phyloP scores from a whole-genome alignment of 2,888 invertebrate genomes.

The Metallyticus violacea region DNA sequence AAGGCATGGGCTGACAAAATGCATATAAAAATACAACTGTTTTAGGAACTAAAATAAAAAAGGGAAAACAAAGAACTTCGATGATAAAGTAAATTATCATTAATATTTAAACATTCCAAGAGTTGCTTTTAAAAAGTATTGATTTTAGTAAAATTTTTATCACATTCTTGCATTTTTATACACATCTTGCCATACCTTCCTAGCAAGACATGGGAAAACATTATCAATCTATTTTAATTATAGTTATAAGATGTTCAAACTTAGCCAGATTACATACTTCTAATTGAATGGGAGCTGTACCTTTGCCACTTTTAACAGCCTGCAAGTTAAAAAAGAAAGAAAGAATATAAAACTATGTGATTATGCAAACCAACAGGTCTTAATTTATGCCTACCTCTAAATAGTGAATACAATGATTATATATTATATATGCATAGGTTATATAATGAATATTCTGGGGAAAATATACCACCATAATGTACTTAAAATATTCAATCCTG shows the following conservation, averaged over 20 bases:
- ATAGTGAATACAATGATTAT: neutral
- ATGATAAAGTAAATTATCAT: neutral
- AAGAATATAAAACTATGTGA: neutral
- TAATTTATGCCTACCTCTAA: neutral
- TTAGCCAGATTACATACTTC: neutral
- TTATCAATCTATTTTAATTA: neutral
- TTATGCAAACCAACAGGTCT: neutral
- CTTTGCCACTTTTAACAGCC: slow-evolving; percentile 16
- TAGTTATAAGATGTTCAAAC: neutral
- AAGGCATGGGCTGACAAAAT: neutral
- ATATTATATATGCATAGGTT: neutral
- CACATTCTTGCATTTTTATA: neutral
- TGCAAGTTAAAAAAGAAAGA: neutral
- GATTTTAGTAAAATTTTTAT: neutral
- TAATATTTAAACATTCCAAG: neutral
- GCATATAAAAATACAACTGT: neutral
- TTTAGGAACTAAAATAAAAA: neutral
- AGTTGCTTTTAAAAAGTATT: neutral
- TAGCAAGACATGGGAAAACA: slow-evolving; percentile 8
- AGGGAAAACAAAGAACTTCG: neutral
- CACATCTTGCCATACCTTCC: neutral
- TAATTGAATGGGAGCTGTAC: neutral
- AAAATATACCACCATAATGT: neutral
- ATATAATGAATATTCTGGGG: neutral
- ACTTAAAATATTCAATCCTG: slow-evolving; percentile 1